These are phyloP conservation scores for Ichneumon xanthorius DNA, from an alignment of 2,888 invertebrate species.

Conservation along the genomic window DNA sequence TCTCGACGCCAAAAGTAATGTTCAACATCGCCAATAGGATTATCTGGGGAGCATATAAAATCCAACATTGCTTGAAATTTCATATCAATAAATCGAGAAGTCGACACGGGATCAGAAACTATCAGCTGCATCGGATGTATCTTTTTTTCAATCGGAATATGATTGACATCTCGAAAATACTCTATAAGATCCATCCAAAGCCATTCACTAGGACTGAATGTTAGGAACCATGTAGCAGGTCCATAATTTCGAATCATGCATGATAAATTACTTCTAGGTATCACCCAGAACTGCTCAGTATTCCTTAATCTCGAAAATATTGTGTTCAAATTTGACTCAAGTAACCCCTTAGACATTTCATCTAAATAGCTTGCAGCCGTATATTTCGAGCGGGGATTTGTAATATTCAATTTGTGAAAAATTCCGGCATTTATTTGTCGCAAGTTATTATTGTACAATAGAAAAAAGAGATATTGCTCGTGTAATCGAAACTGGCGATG, in stretches of 20 bases:
- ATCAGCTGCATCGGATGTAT: background rate
- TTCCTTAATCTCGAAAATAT: background rate
- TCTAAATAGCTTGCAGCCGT: background rate
- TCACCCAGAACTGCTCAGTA: background rate
- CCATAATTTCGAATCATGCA: background rate
- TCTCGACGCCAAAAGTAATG: constrained; percentile 44
- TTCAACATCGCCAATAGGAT: constrained; percentile 61
- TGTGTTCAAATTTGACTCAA: background rate
- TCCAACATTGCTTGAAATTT: constrained; percentile 69
- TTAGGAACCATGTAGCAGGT: too few relatives aligned
- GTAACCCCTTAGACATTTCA: background rate
- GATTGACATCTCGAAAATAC: background rate
- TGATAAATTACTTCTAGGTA: background rate
- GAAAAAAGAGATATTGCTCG: too few relatives aligned
- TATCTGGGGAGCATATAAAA: constrained; percentile 71
- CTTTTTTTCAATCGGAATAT: background rate
- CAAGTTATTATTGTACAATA: too few relatives aligned
- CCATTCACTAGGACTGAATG: background rate
- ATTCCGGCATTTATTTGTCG: too few relatives aligned
- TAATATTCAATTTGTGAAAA: too few relatives aligned
- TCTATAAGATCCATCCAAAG: background rate
- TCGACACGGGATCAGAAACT: too few relatives aligned
- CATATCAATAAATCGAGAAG: too few relatives aligned
- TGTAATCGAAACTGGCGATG: too few relatives aligned
- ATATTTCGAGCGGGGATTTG: background rate